Evolutionary conservation across 2,888 invertebrate species (phyloP), one percentile per base, ranked within the genome.

Genomic region (Cosmorhoe ocellata): DNA sequence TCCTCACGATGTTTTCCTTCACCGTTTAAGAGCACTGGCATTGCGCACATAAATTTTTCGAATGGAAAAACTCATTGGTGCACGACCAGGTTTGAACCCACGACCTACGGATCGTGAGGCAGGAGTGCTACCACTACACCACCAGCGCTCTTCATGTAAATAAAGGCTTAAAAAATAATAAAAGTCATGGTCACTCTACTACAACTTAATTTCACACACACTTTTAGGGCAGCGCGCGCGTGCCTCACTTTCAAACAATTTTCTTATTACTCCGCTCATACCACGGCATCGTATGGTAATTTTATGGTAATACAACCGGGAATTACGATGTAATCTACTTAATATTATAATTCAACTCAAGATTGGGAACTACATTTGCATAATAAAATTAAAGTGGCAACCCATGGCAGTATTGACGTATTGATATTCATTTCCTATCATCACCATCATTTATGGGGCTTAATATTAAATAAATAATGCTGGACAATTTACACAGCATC

Each of bases 221-320:
- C 42, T 45, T 51, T 57, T 51, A 59, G 64, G 58, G 58, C 28
- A 27, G 43, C 48, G 53, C 30, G 40, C 60, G 58, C 61, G 58
- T 54, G 58, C 43, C 42, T 28, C 58, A 40, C 56, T 53, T 51
- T 14, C 45, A 54, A 59, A 59, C 52, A 52, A 55, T 58, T 61
- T 63, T 59, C 61, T 58, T 61, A 54, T 57, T 49, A 57, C 37
- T 54, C 62, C 57, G 58, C 61, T 59, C 67, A 62, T 64, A 62
- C 41, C 45, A 33, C 34, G 36, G 51, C 51, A 60, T 49, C 46
- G 43, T 51, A 61, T 63, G 63, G 51, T 60, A 62, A 62, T 62
- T 56, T 58, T 53, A 62, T 62, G 60, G 56, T 62, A 57, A 62
- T 60, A 30, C 48, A 40, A 22, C 32, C 46, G 52, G 46, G 60